These are phyloP conservation scores for Caenorhabditis tropicalis DNA, from an alignment of 1,140 invertebrate species.

Conservation along the genomic window DNA sequence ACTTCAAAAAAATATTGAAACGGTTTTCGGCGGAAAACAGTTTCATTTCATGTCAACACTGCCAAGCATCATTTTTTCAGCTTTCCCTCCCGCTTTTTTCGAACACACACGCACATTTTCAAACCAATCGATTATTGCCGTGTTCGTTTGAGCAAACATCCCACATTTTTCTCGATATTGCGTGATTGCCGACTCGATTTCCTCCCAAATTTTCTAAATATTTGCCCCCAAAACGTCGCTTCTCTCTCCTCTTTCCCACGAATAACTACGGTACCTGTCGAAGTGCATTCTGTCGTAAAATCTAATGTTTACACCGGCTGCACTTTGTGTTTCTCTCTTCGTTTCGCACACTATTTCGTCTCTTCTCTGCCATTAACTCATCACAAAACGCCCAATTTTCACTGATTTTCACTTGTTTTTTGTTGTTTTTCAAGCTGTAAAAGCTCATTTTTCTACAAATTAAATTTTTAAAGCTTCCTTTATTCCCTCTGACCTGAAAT, in stretches of 20 bases:
- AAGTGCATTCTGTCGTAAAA: background rate
- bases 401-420: slow-evolving; percentile 15
- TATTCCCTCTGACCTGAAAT: too few relatives aligned
- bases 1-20: too few relatives aligned
- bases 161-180: too few relatives aligned
- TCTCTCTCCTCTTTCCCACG: background rate
- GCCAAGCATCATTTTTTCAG: too few relatives aligned
- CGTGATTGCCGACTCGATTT: too few relatives aligned
- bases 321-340: background rate
- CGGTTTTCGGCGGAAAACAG: too few relatives aligned
- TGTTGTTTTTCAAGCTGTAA: background rate
- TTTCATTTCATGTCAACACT: too few relatives aligned
- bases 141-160: too few relatives aligned
- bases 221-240: background rate
- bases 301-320: slow-evolving; percentile 1
- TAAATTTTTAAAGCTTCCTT: background rate
- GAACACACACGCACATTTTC: too few relatives aligned
- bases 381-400: background rate
- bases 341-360: background rate
- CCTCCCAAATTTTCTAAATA: background rate
- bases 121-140: too few relatives aligned
- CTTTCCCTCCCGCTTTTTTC: too few relatives aligned
- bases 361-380: background rate
- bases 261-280: background rate
- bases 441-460: too few relatives aligned